Evolutionary conservation across 2,113 vertebrate species (phyloP), one percentile per base, ranked within the genome.

Genomic region (Cariama cristata): DNA sequence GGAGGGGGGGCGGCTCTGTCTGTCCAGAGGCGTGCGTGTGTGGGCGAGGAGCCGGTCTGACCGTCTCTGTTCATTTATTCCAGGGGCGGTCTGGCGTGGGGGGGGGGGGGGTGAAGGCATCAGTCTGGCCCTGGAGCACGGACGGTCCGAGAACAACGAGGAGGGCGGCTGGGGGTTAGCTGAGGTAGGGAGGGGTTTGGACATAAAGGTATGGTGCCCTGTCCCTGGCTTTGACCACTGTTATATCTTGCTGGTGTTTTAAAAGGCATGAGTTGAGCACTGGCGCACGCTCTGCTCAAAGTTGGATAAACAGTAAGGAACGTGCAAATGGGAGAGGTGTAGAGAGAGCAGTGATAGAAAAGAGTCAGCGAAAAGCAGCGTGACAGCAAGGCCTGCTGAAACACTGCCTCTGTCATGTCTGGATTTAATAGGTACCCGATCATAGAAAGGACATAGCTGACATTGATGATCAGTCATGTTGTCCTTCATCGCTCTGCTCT

Each of bases 141-240:
- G 44, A 3, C 24, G 26, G 69, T 8, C 23, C 18, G 8, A 18
- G 62, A 8, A 35, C 77, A 10, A 4, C 8, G 23, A 45, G n/a
- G n/a, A 32, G 12, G 10, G 21, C 23, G 45, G 45, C 45, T 45
- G 45, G 45, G 45, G 12, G 20, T 24, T 30, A 23, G 21, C 14
- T 27, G 30, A 30, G 42, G 30, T 13, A 33, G 26, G 9, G 4
- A 11, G 32, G 16, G 24, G 6, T 3, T 27, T 4, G 56, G 28
- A 3, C 14, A 0, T 1, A 0, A 0, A 13, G 0, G 21, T 3
- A 33, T 0, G 19, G 23, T 24, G 73, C 38, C 35, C 19, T 4
- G 22, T 4, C 5, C 47, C 26, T 28, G 1, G 14, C 32, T 58
- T 12, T 6, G 21, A 3, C 3, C 13, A 0, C 56, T 15, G 19